Evolutionary conservation across 1,140 invertebrate species (phyloP).

Genomic region (Eufriesea mexicana): DNA sequence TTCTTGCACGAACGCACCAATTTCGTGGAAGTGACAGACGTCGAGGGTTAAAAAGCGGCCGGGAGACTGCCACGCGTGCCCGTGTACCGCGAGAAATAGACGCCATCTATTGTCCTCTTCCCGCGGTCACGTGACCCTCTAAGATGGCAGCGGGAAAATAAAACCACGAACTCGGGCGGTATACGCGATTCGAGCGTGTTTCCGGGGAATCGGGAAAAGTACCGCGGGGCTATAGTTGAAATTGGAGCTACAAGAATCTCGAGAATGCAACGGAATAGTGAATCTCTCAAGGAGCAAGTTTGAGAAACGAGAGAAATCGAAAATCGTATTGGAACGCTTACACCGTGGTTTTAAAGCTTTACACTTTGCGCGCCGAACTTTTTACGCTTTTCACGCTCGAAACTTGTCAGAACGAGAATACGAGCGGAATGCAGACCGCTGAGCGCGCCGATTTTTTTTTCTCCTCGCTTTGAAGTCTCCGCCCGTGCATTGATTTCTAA

Average conservation of each 20-base stretch:
- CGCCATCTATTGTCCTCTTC: not conserved
- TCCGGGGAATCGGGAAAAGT: constrained; percentile 8
- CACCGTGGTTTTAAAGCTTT: not conserved
- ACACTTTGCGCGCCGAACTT: not conserved
- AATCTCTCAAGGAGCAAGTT: constrained; percentile 28
- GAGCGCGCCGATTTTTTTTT: not conserved
- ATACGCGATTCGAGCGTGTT: not conserved
- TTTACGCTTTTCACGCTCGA: not conserved
- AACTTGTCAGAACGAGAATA: not conserved
- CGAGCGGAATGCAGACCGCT: not conserved
- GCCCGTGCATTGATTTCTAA: not conserved
- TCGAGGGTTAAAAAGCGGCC: not conserved
- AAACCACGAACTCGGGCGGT: not conserved
- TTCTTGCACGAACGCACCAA: not conserved
- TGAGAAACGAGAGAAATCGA: constrained; percentile 30
- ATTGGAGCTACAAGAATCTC: constrained; percentile 32
- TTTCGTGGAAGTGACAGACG: not conserved
- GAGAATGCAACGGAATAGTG: constrained; percentile 26
- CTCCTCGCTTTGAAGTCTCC: not conserved
- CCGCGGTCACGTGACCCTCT: not conserved
- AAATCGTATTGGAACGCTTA: constrained; percentile 10
- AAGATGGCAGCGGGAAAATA: not conserved
- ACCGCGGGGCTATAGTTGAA: constrained; percentile 22
- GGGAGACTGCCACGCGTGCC: too few relatives aligned
- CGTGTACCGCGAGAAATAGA: not conserved